Conservation (phyloP, 2,113 vertebrate genomes). For the Scortum barcoo region DNA sequence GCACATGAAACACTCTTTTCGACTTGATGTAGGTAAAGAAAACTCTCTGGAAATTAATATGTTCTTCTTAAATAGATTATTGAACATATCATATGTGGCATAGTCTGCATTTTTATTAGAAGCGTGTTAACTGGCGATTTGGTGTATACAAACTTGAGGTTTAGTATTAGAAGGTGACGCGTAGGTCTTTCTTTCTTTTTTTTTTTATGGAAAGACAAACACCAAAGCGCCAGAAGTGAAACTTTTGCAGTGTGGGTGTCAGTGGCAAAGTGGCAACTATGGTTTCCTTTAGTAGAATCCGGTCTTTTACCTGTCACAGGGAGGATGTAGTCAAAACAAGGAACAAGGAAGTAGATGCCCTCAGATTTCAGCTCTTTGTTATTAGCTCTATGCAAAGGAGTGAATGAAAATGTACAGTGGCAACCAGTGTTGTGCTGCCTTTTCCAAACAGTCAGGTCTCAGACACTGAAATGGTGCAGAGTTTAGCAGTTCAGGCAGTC, state of each 20-base stretch:
- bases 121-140: not conserved
- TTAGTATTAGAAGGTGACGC: not conserved
- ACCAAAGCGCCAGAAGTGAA: too few relatives aligned
- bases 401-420: not conserved
- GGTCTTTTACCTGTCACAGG: not conserved
- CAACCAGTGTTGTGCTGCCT: not conserved
- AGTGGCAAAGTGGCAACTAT: not conserved
- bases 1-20: not conserved
- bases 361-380: not conserved
- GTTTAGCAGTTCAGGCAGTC: constrained; percentile 45
- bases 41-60: not conserved
- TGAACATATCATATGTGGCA: not conserved
- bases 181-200: not conserved
- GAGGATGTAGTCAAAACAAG: not conserved
- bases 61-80: too few relatives aligned
- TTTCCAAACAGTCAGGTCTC: not conserved
- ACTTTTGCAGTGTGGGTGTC: not conserved
- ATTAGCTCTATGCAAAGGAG: not conserved
- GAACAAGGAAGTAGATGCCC: not conserved
- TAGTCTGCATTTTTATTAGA: not conserved
- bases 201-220: too few relatives aligned
- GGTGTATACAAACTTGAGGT: not conserved
- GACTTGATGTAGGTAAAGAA: too few relatives aligned
- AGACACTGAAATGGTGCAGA: not conserved
- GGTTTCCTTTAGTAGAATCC: too few relatives aligned